Percentiles rank a stretch among this genome's conserved stretches.
Evolutionary conservation across 2,888 invertebrate species (phyloP).

Genomic region (Eugnorisma glareosa): DNA sequence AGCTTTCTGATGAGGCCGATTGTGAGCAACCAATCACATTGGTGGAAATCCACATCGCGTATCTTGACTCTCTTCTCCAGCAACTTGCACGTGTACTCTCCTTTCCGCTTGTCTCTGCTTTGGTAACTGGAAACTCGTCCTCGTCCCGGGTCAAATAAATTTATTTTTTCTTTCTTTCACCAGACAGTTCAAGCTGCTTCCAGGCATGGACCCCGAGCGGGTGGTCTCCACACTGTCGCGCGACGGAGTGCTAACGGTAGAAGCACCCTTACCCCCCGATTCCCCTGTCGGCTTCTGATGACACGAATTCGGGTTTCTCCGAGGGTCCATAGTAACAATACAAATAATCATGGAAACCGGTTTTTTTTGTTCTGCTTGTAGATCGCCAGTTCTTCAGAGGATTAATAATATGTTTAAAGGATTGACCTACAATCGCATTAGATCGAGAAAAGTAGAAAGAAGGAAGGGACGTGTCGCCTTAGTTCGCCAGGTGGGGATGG

Average conservation of each 20-base stretch:
- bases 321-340: neutral
- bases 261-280: slow-evolving; percentile 91
- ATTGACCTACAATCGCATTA: neutral
- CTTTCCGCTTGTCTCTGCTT: neutral
- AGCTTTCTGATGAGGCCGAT: too few relatives aligned
- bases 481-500: neutral
- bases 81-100: neutral
- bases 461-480: neutral
- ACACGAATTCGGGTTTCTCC: neutral
- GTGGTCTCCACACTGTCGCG: slow-evolving; percentile 97
- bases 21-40: too few relatives aligned
- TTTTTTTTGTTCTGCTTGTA: neutral
- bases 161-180: neutral
- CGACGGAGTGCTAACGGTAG: slow-evolving; percentile 97
- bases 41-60: too few relatives aligned
- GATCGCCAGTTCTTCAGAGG: neutral
- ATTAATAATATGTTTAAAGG: neutral
- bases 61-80: too few relatives aligned
- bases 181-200: slow-evolving; percentile 96
- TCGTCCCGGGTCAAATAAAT: neutral
- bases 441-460: neutral
- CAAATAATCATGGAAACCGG: neutral
- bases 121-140: neutral
- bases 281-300: neutral
- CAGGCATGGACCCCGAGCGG: slow-evolving; percentile 96